These are phyloP conservation scores for Myotis myotis DNA, from an alignment of 2,797 vertebrate genomes.

Conservation along the genomic window DNA sequence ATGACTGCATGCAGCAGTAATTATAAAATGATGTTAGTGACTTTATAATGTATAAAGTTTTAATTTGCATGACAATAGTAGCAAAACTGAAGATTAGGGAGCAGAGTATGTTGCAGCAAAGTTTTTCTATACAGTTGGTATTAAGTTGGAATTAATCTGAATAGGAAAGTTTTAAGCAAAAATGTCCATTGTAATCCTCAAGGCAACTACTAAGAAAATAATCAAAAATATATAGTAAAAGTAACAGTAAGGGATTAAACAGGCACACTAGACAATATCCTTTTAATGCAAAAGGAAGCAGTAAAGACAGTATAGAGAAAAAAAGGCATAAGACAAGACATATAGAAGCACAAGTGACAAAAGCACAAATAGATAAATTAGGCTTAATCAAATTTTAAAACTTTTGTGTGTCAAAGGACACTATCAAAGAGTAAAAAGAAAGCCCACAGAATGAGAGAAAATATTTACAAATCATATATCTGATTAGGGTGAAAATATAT, in stretches of 20 bases:
- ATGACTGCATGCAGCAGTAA: neutral
- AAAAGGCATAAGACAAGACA: neutral
- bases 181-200: neutral
- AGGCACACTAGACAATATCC: neutral
- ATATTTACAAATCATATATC: neutral
- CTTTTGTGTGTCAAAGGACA: too few relatives aligned
- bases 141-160: neutral
- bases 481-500: neutral
- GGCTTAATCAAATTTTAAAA: neutral
- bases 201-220: neutral
- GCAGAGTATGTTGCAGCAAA: neutral
- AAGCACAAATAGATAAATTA: neutral
- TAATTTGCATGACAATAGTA: neutral
- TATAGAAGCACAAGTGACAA: neutral
- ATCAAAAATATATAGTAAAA: neutral
- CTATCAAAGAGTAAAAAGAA: too few relatives aligned
- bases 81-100: neutral
- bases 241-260: neutral
- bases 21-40: neutral
- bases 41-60: neutral
- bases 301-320: neutral
- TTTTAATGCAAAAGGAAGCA: neutral
- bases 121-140: too few relatives aligned
- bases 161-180: neutral
- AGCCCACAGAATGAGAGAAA: neutral